These are phyloP conservation scores for Myocastor coypus DNA, from an alignment of 2,113 vertebrate species.

Conservation along the genomic window DNA sequence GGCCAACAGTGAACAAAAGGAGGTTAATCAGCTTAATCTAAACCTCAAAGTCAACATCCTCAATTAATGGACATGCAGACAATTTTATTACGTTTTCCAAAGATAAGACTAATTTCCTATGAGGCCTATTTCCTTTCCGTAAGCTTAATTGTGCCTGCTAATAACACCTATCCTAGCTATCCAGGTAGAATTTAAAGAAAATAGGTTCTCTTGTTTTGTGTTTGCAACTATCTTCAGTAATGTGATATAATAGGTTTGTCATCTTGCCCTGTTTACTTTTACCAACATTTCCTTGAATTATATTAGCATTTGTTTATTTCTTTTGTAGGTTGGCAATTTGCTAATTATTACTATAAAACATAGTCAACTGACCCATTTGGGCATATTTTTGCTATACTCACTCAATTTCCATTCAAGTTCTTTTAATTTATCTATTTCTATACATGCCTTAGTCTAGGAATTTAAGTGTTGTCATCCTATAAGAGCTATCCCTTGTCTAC, in stretches of 20 bases:
- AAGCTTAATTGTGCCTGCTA: not conserved
- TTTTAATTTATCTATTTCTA: constrained; percentile 53
- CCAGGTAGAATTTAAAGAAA: not conserved
- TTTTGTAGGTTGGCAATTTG: not conserved
- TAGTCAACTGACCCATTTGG: not conserved
- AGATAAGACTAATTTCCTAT: not conserved
- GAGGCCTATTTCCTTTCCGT: not conserved
- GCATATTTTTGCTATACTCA: constrained; percentile 10
- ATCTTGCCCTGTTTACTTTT: constrained; percentile 9
- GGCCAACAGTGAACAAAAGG: not conserved
- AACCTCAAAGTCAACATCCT: constrained; percentile 25
- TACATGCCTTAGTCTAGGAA: not conserved
- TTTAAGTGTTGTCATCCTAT: not conserved
- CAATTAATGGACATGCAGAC: not conserved
- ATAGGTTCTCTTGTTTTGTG: constrained; percentile 9
- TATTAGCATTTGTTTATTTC: not conserved
- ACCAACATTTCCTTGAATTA: constrained; percentile 3
- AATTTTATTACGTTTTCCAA: constrained; percentile 7
- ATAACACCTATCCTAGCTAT: not conserved
- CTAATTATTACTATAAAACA: not conserved
- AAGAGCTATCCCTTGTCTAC: constrained; percentile 7
- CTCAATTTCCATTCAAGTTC: not conserved
- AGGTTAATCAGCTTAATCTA: not conserved
- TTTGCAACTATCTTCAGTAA: constrained; percentile 17
- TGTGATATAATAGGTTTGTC: not conserved